phyloP scores from a whole-genome alignment of 2,113 vertebrate genomes.

The Lamprologus ornatipinnis region DNA sequence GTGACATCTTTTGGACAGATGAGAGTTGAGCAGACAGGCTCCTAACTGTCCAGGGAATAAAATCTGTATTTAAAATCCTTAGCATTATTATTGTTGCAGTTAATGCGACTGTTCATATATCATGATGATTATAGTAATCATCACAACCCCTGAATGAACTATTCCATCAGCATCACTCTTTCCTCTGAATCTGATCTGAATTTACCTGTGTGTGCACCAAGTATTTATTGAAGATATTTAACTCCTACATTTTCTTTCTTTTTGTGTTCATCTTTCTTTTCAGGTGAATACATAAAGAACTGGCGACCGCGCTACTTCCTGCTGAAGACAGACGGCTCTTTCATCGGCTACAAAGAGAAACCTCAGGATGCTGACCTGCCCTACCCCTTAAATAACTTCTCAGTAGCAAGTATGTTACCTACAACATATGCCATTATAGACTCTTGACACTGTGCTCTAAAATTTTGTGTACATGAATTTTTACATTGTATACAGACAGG shows the following conservation, averaged over 20 bases:
- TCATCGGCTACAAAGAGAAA: slow-evolving; percentile 99
- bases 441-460: background rate
- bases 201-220: background rate
- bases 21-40: slow-evolving; percentile 27
- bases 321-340: slow-evolving; percentile 96
- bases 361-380: slow-evolving; percentile 96
- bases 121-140: background rate
- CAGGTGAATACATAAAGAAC: slow-evolving; percentile 99
- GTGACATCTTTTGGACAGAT: slow-evolving; percentile 30
- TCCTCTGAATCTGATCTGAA: background rate
- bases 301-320: slow-evolving; percentile 98
- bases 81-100: background rate
- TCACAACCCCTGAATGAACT: background rate
- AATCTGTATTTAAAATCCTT: slow-evolving; percentile 41
- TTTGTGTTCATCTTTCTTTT: background rate
- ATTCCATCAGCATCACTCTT: background rate
- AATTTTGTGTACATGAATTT: background rate
- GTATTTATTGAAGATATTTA: background rate
- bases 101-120: background rate
- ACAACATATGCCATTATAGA: background rate
- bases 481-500: background rate
- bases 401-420: slow-evolving; percentile 88
- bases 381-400: slow-evolving; percentile 98
- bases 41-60: slow-evolving; percentile 26
- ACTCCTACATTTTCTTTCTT: background rate